These are phyloP conservation scores for Colaptes auratus DNA, from an alignment of 2,113 vertebrate species.

Conservation along the genomic window DNA sequence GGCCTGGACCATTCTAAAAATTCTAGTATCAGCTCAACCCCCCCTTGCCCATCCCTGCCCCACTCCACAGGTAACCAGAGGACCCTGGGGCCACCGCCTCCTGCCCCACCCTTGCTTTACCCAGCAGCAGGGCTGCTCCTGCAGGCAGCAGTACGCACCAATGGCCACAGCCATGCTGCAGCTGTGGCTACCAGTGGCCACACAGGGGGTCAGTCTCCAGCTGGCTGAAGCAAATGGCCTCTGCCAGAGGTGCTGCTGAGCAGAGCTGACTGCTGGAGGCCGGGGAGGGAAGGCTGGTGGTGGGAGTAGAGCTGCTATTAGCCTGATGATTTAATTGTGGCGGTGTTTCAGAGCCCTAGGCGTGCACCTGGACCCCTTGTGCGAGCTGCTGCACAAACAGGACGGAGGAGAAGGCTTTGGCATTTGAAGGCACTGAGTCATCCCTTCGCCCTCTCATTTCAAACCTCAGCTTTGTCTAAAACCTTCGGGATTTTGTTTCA, in stretches of 20 bases:
- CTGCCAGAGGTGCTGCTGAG: not conserved
- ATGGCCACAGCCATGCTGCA: fast-evolving
- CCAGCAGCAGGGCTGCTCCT: not conserved
- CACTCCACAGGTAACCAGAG: fast-evolving
- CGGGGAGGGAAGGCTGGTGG: constrained; percentile 40
- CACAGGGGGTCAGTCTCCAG: not conserved
- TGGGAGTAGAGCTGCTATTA: constrained; percentile 72
- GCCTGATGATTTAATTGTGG: constrained; percentile 67
- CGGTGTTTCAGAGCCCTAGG: constrained; percentile 67
- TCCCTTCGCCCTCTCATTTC: constrained; percentile 67
- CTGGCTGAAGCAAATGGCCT: not conserved
- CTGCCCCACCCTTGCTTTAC: not conserved
- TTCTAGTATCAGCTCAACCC: not conserved
- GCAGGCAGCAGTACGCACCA: fast-evolving
- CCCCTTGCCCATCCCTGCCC: not conserved
- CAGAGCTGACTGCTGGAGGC: not conserved
- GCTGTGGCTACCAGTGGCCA: not conserved
- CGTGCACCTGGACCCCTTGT: constrained; percentile 65
- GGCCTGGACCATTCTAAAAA: not conserved
- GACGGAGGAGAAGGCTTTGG: constrained; percentile 67
- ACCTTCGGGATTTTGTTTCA: constrained; percentile 66
- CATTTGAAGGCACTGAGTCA: constrained; percentile 70
- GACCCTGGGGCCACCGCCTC: not conserved
- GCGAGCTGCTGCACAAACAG: constrained; percentile 70
- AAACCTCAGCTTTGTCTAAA: constrained; percentile 71